These are phyloP conservation scores for Lampris incognitus DNA, from an alignment of 2,113 vertebrate genomes.

Conservation along the genomic window DNA sequence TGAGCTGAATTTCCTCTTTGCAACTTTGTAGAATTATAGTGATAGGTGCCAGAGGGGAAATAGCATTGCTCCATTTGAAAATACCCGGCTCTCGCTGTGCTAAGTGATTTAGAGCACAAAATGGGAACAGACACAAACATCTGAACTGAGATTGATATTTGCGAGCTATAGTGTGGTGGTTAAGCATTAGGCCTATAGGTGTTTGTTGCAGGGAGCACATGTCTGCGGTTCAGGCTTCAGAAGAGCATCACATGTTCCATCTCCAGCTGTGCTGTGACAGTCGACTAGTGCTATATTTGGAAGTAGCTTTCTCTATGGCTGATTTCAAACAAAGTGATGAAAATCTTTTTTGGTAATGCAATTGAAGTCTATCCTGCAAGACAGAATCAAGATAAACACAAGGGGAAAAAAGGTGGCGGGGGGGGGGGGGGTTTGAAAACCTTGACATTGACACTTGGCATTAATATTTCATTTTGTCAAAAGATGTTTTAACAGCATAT, in stretches of 20 bases:
- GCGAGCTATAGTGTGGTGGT: too few species aligned
- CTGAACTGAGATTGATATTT: not conserved
- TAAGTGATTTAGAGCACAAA: not conserved
- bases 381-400: not conserved
- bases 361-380: not conserved
- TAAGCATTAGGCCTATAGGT: too few species aligned
- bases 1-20: slow-evolving; percentile 27
- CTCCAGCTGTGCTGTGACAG: not conserved
- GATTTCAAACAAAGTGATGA: not conserved
- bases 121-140: not conserved
- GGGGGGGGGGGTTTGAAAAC: not conserved
- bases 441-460: not conserved
- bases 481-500: not conserved
- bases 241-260: not conserved
- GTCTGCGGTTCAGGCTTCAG: not conserved
- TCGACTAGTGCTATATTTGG: not conserved
- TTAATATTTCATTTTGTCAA: not conserved
- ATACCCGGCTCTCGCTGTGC: not conserved
- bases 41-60: not conserved
- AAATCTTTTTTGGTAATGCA: not conserved
- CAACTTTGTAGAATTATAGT: not conserved
- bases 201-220: too few species aligned
- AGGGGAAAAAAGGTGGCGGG: not conserved
- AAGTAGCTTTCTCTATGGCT: not conserved
- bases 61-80: slow-evolving; percentile 21